A percentile compares a stretch with the other conserved stretches of the same genome.
Conservation (phyloP, 2,797 vertebrate species). For the Pitangus sulphuratus region DNA sequence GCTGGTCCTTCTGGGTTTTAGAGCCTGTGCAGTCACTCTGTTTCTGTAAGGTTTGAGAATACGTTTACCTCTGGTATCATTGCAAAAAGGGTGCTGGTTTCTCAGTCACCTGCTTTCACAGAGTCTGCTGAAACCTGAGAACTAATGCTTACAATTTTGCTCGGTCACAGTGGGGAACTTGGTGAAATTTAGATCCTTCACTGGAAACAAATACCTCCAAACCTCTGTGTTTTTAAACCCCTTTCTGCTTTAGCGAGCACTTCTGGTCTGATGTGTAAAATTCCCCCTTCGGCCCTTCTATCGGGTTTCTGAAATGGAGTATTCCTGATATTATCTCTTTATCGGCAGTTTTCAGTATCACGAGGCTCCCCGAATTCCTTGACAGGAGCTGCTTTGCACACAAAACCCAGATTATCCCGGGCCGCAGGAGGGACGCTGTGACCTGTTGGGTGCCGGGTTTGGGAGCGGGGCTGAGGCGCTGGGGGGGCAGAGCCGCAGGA, state of each 20-base stretch:
- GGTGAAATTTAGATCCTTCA: neutral
- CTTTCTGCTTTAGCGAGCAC: neutral
- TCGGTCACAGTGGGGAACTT: neutral
- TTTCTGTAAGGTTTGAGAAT: neutral
- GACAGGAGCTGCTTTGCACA: neutral
- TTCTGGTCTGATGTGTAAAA: neutral
- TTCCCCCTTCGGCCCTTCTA: neutral
- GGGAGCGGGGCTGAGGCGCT: neutral
- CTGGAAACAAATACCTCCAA: neutral
- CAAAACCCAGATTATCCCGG: neutral
- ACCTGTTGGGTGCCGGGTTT: neutral
- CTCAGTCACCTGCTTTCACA: neutral
- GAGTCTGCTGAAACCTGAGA: neutral
- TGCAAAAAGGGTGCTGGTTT: neutral
- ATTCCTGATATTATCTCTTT: neutral
- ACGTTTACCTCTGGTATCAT: neutral
- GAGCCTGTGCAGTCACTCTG: neutral
- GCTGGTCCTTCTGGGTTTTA: neutral
- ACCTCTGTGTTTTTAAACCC: neutral
- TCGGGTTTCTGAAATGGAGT: neutral
- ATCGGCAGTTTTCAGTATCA: neutral
- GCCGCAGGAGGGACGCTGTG: neutral
- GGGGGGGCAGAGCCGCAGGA: neutral
- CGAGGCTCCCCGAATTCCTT: neutral
- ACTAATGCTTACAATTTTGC: neutral